Evolutionary conservation across 2,113 vertebrate genomes (phyloP).

Genomic region (Phaethon lepturus): DNA sequence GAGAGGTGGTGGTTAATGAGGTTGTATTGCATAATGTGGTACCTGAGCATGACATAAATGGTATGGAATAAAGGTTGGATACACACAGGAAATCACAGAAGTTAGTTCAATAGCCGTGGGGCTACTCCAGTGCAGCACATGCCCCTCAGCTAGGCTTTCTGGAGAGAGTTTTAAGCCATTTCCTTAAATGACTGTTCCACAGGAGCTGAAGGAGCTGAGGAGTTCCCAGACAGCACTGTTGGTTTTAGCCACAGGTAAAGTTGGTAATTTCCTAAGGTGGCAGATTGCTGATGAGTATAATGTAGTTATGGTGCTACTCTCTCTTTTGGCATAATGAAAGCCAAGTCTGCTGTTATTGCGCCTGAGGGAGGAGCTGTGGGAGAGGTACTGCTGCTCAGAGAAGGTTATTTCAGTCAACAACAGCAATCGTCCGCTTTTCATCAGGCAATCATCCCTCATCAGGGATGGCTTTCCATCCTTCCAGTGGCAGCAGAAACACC

Average conservation of each 20-base stretch:
- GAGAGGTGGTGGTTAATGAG: too few species aligned
- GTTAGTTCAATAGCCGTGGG: background rate
- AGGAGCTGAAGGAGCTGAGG: background rate
- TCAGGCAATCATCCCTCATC: fast-evolving
- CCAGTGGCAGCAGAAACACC: background rate
- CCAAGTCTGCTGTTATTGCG: background rate
- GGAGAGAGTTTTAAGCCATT: background rate
- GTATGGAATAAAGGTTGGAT: too few species aligned
- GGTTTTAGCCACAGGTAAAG: background rate
- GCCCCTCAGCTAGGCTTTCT: fast-evolving
- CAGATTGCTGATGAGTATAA: background rate
- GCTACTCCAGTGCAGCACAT: fast-evolving
- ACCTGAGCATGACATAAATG: too few species aligned
- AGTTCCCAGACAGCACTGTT: background rate
- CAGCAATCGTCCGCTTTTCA: background rate
- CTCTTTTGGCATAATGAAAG: background rate
- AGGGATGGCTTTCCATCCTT: background rate
- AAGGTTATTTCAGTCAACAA: background rate
- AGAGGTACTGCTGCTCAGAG: background rate
- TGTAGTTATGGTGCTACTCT: background rate
- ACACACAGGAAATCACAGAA: background rate
- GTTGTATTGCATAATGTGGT: too few species aligned
- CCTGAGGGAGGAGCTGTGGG: background rate
- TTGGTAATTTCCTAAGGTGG: background rate
- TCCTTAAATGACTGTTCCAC: background rate